A percentile compares a stretch with the other conserved stretches of the same genome.
Evolutionary conservation across 2,797 vertebrate genomes (phyloP).

Genomic region (Coendou prehensilis): DNA sequence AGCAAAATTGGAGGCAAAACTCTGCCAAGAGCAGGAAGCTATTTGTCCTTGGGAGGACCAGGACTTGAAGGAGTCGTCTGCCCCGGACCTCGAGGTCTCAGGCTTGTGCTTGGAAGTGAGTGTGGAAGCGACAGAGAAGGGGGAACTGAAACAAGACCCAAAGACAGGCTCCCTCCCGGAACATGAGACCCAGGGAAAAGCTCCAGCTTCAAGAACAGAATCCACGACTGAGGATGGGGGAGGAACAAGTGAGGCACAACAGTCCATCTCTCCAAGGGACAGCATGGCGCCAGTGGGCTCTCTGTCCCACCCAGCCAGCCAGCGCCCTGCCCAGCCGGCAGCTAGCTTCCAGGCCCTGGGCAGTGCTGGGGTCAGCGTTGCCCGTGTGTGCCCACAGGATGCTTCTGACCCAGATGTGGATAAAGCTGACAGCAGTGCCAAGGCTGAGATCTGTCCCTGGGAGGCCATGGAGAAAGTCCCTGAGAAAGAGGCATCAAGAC

Average conservation of each 20-base stretch:
- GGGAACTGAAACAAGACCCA: slow-evolving; percentile 35
- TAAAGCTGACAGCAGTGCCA: slow-evolving; percentile 20
- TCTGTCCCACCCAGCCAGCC: background rate
- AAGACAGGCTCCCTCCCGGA: background rate
- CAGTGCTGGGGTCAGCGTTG: background rate
- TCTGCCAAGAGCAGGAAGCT: slow-evolving; percentile 73
- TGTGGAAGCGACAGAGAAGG: background rate
- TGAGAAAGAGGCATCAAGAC: background rate
- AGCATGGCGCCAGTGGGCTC: background rate
- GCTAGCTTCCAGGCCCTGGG: background rate
- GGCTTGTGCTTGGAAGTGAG: background rate
- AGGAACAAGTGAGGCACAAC: background rate
- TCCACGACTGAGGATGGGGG: background rate
- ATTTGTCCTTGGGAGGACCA: slow-evolving; percentile 72
- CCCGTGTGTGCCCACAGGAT: slow-evolving; percentile 72
- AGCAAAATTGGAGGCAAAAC: slow-evolving; percentile 76
- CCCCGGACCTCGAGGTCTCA: background rate
- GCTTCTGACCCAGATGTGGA: background rate
- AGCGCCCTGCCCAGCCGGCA: background rate
- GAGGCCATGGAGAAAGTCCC: background rate
- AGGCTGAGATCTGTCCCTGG: slow-evolving; percentile 56
- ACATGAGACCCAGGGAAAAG: background rate
- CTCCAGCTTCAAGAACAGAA: background rate
- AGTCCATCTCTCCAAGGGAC: background rate
- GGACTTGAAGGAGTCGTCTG: background rate